Conservation (phyloP, 2,888 invertebrate genomes). For the Drosophila percnosoma region DNA sequence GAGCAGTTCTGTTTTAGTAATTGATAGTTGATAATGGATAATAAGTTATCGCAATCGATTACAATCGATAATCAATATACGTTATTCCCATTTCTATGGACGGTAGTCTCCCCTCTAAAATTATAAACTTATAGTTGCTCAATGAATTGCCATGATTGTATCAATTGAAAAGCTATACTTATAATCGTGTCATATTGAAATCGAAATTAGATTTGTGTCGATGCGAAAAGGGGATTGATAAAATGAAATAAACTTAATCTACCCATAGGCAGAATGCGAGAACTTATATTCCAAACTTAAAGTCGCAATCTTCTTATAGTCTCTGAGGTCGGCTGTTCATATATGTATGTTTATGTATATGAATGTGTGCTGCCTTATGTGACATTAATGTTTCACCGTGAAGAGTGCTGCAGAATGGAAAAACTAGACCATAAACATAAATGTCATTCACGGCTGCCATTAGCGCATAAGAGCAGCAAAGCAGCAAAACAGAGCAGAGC, state of each 20-base stretch:
- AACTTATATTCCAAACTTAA: not conserved
- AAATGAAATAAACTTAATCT: not conserved
- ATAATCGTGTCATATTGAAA: not conserved
- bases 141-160: not conserved
- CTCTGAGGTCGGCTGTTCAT: not conserved
- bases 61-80: not conserved
- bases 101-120: not conserved
- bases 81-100: fast-evolving
- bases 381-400: slow-evolving; percentile 24
- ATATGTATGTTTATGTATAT: not conserved
- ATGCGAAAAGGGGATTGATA: not conserved
- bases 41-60: not conserved
- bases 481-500: slow-evolving; percentile 28
- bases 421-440: slow-evolving; percentile 73
- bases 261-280: not conserved
- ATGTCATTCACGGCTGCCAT: slow-evolving; percentile 75
- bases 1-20: not conserved
- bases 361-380: slow-evolving; percentile 23
- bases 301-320: not conserved
- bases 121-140: not conserved
- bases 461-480: slow-evolving; percentile 55
- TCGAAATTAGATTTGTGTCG: not conserved
- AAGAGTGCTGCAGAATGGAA: slow-evolving; percentile 31
- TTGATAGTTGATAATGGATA: not conserved
- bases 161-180: not conserved